Base-by-base conservation (phyloP, 2,797 vertebrate genomes). In the Ctenosaura bakeri region DNA sequence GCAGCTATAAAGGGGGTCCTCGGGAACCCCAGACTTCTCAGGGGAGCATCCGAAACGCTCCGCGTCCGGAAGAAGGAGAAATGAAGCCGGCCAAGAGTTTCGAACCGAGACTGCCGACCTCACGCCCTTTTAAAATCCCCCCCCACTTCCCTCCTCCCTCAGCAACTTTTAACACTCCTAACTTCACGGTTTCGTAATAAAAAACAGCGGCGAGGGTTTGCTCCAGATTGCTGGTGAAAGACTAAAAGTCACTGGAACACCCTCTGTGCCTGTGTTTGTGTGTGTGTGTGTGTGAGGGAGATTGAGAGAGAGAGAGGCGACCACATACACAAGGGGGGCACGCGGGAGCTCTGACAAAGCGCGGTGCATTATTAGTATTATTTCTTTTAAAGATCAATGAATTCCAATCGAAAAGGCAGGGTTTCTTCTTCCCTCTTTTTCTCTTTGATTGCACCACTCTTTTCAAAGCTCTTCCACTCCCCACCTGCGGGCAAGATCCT, bases 151-250 rank as follows among this genome's bases (percentile, higher is more conserved):
- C 66, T 10, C 46, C 42, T 12, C 29, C 4, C 52, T 46, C 62
- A 89, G 62, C 83, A 85, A 77, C 80, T 90, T 90, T 90, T 83
- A 69, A 77, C 80, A 69, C 80, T 76, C 80, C 83, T 54, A 87
- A 90, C 80, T 87, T 87, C 80, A 77, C 59, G 71, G 80, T 46
- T 87, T 77, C 52, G 10, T 38, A 85, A 91, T 80, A 62, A 73
- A 87, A 90, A 90, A 77, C 79, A 82, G 52, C 76, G 24, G 42
- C 78, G 2, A 46, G 9, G 62, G 73, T 77, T 91, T 86, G 88
- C 79, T 46, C 59, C 24, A 29, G 50, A 87, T 54, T 54, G 66
- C 78, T 89, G 88, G 59, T 14, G 62, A 77, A 87, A 62, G n/a
- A 20, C 59, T 12, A 3, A 35, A 59, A 69, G 84, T 73, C 74